Conservation (phyloP, 2,797 vertebrate species). For the Zalophus californianus region DNA sequence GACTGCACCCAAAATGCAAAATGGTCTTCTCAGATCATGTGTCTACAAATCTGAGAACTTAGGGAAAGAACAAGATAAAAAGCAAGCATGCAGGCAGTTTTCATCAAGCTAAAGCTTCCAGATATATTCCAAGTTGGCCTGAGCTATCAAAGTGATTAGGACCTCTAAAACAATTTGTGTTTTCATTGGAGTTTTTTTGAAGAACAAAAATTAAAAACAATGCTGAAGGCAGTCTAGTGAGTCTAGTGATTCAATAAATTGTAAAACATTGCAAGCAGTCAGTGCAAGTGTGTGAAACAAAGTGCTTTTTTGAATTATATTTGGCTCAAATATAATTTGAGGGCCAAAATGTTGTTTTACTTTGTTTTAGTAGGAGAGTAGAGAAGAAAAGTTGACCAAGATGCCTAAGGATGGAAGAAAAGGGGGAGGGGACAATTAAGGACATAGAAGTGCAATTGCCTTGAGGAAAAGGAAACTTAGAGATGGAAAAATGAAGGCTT, state of each 20-base stretch:
- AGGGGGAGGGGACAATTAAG: too few relatives aligned
- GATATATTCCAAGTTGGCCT: constrained; percentile 7
- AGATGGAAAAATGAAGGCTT: neutral
- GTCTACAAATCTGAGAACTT: constrained; percentile 81
- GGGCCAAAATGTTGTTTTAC: neutral
- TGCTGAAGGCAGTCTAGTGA: neutral
- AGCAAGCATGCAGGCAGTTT: constrained; percentile 75
- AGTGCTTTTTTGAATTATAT: neutral
- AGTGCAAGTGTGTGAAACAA: neutral
- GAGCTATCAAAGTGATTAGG: neutral
- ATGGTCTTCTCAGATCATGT: constrained; percentile 82
- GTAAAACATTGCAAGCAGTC: neutral
- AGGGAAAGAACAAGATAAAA: constrained; percentile 77
- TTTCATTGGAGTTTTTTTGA: neutral
- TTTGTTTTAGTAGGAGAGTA: neutral
- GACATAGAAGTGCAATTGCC: neutral
- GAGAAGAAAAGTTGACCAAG: neutral
- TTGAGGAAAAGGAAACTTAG: neutral
- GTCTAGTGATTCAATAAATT: neutral
- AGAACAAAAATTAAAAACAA: neutral
- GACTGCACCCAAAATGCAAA: constrained; percentile 81
- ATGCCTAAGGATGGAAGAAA: neutral
- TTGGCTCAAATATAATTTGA: neutral
- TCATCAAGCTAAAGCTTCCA: constrained; percentile 83
- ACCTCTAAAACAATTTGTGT: neutral